Evolutionary conservation across 2,113 vertebrate species (phyloP).

Genomic region (Butorides virescens): DNA sequence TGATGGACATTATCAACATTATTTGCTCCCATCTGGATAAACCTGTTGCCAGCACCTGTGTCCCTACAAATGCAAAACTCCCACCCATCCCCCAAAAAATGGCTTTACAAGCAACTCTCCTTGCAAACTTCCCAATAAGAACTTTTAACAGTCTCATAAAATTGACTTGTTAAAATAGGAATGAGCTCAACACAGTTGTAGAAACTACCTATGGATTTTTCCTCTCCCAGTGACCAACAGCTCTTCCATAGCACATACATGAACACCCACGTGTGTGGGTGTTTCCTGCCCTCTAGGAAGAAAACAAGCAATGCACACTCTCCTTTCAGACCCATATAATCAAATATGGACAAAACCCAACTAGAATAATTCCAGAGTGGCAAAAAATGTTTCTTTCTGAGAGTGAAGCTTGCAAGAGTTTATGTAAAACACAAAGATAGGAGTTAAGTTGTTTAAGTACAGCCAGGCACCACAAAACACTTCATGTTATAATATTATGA

Average conservation of each 20-base stretch:
- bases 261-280: fast-evolving
- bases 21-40: not conserved
- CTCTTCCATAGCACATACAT: fast-evolving
- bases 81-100: not conserved
- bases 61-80: not conserved
- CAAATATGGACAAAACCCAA: not conserved
- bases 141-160: not conserved
- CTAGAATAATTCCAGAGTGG: not conserved
- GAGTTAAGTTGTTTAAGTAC: not conserved
- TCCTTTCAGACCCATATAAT: not conserved
- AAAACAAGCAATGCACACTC: not conserved
- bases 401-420: not conserved
- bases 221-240: not conserved
- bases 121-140: not conserved
- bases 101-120: not conserved
- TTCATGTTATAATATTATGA: not conserved
- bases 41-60: fast-evolving
- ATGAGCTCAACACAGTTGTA: not conserved
- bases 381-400: not conserved
- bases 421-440: not conserved
- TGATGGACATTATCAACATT: fast-evolving
- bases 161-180: not conserved
- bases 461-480: not conserved
- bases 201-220: not conserved
- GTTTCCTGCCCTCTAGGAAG: not conserved